A percentile compares a stretch with the other conserved stretches of the same genome.
Conservation (phyloP, 2,797 vertebrate species). For the Amphiprion clarkii region DNA sequence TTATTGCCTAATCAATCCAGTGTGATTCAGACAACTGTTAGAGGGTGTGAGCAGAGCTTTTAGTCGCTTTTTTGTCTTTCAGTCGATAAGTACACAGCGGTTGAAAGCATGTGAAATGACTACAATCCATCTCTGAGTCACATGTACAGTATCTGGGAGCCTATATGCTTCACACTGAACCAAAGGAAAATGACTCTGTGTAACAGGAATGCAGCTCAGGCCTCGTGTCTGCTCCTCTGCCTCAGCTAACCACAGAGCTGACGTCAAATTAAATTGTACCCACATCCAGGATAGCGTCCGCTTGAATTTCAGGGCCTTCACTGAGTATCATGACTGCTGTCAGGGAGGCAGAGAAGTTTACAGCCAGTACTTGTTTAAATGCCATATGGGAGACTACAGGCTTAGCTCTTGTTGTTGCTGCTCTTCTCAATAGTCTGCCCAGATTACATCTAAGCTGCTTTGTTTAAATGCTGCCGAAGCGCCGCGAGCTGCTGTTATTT, state of each 20-base stretch:
- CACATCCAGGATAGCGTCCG: conserved; percentile 52
- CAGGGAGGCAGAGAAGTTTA: conserved; percentile 52
- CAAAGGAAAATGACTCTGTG: conserved; percentile 69
- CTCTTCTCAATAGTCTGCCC: conserved; percentile 76
- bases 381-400: conserved; percentile 79
- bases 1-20: conserved; percentile 45
- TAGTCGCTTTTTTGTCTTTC: conserved; percentile 32
- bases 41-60: conserved; percentile 30
- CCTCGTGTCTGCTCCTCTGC: conserved; percentile 54
- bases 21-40: conserved; percentile 37
- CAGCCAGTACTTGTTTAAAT: conserved; percentile 63
- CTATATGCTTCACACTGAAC: conserved; percentile 52
- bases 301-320: conserved; percentile 37
- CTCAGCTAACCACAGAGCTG: conserved; percentile 50
- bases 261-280: conserved; percentile 55
- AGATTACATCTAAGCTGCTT: conserved; percentile 86
- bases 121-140: conserved; percentile 60
- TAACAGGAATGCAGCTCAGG: conserved; percentile 59
- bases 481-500: conserved; percentile 67
- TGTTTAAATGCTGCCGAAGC: conserved; percentile 73
- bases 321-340: conserved; percentile 37
- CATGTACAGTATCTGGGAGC: conserved; percentile 43
- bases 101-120: conserved; percentile 46
- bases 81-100: conserved; percentile 17
- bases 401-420: conserved; percentile 79